Evolutionary conservation across 2,113 vertebrate species (phyloP).

Genomic region (Laterallus jamaicensis): DNA sequence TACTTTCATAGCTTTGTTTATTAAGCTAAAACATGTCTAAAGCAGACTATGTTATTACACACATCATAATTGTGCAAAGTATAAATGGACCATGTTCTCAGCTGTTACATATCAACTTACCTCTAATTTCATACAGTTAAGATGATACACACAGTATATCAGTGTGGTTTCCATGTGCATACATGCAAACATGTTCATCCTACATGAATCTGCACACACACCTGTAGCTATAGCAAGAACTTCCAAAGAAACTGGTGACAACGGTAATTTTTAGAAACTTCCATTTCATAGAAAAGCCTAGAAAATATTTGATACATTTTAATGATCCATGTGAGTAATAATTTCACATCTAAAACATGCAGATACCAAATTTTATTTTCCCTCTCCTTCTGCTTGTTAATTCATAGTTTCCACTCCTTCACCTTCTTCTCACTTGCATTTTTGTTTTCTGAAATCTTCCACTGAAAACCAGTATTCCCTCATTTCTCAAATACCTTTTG

Average conservation of each 20-base stretch:
- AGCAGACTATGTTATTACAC: not conserved
- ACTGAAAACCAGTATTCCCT: not conserved
- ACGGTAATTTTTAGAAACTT: not conserved
- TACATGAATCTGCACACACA: rapidly evolving
- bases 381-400: not conserved
- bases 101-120: not conserved
- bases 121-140: not conserved
- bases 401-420: not conserved
- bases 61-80: not conserved
- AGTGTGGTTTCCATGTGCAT: not conserved
- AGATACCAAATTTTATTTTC: not conserved
- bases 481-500: not conserved
- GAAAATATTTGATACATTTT: not conserved
- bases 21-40: not conserved
- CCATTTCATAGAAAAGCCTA: not conserved
- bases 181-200: not conserved
- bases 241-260: not conserved
- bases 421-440: not conserved
- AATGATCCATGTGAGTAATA: not conserved
- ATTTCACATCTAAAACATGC: not conserved
- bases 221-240: rapidly evolving
- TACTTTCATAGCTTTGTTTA: not conserved
- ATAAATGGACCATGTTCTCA: not conserved
- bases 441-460: not conserved
- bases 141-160: not conserved